Conservation (phyloP, 2,797 vertebrate genomes). For the Peromyscus nudipes region DNA sequence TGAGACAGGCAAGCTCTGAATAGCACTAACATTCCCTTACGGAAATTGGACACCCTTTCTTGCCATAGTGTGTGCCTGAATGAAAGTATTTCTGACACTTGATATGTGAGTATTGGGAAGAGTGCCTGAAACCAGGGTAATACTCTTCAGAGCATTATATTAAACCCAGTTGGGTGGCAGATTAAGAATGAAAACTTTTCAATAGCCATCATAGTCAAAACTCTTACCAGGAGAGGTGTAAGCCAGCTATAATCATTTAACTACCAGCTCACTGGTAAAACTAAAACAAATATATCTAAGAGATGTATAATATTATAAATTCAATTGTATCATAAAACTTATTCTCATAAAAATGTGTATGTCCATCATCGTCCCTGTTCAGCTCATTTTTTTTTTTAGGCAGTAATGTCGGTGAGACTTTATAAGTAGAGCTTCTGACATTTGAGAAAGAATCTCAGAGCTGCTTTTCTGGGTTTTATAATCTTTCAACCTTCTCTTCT, state of each 20-base stretch:
- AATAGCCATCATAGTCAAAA: background rate
- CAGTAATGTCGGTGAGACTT: background rate
- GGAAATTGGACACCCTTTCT: conserved; percentile 57
- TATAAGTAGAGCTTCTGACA: background rate
- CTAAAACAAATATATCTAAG: background rate
- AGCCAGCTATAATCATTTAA: background rate
- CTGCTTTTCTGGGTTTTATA: background rate
- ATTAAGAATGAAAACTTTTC: background rate
- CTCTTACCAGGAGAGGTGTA: background rate
- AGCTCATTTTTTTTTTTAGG: background rate
- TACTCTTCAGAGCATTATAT: background rate
- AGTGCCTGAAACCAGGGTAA: background rate
- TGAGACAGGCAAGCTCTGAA: conserved; percentile 35
- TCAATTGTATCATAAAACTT: background rate
- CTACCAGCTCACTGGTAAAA: background rate
- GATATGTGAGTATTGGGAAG: background rate
- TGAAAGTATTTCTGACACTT: conserved; percentile 44
- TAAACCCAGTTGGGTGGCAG: background rate
- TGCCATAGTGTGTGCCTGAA: background rate
- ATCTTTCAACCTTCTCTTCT: background rate
- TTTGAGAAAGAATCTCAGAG: background rate
- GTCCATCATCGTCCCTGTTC: background rate
- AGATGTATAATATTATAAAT: background rate
- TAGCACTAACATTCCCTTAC: conserved; percentile 65
- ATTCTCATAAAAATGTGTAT: background rate